These are phyloP conservation scores for Chrysolina americana DNA, from an alignment of 2,888 invertebrate genomes.

Conservation along the genomic window DNA sequence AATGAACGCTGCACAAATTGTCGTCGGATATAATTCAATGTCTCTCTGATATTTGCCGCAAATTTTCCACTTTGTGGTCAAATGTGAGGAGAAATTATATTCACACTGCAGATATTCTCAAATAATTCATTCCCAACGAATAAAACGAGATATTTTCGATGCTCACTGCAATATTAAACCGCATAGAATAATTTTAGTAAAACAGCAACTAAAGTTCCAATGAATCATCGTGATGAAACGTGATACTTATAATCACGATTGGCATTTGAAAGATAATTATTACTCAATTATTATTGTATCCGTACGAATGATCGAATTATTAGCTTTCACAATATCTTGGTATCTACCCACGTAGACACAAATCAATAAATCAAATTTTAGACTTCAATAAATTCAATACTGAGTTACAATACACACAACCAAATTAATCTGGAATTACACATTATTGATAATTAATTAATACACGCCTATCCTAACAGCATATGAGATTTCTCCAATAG, in stretches of 20 bases:
- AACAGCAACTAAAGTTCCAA: background rate
- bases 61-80: too few species aligned
- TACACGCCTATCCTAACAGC: too few species aligned
- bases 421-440: background rate
- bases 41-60: too few species aligned
- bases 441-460: too few species aligned
- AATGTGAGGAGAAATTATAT: too few species aligned
- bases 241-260: constrained; percentile 4
- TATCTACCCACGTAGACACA: background rate
- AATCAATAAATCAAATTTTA: background rate
- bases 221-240: background rate
- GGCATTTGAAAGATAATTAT: constrained; percentile 12
- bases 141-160: too few species aligned
- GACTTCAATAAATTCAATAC: background rate
- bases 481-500: background rate
- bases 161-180: too few species aligned
- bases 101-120: too few species aligned
- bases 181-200: too few species aligned
- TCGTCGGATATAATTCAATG: too few species aligned
- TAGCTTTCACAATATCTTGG: background rate
- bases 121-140: too few species aligned
- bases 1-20: too few species aligned
- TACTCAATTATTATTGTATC: background rate
- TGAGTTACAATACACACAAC: background rate
- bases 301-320: background rate